Evolutionary conservation across 2,888 invertebrate species (phyloP).

Genomic region (Sympetrum striolatum): DNA sequence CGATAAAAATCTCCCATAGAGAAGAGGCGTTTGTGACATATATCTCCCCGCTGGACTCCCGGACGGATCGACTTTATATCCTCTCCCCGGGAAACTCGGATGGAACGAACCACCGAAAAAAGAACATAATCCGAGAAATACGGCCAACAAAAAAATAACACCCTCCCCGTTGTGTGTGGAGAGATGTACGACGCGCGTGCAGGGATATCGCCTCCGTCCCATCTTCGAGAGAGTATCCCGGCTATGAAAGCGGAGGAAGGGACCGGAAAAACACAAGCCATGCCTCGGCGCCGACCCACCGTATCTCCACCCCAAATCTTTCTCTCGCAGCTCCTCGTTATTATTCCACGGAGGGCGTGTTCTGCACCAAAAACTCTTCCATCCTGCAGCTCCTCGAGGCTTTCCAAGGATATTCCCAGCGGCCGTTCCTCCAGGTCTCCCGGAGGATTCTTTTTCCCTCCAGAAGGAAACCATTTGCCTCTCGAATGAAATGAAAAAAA

Average conservation of each 20-base stretch:
- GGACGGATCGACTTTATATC: background rate
- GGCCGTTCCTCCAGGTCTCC: background rate
- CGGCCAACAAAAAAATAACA: background rate
- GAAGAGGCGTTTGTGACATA: background rate
- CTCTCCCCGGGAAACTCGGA: background rate
- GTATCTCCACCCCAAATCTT: background rate
- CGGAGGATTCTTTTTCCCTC: background rate
- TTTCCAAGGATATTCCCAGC: background rate
- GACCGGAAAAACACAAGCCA: background rate
- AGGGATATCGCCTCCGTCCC: background rate
- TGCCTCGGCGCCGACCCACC: background rate
- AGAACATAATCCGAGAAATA: background rate
- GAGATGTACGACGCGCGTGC: conserved; percentile 9
- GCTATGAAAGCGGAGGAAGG: background rate
- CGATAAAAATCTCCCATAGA: background rate
- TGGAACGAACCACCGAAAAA: background rate
- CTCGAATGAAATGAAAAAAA: background rate
- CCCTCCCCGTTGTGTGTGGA: background rate
- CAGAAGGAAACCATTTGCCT: background rate
- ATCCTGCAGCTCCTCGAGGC: background rate
- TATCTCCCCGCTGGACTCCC: background rate
- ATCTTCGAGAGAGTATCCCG: background rate
- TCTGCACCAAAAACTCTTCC: conserved; percentile 1
- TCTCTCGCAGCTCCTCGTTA: background rate
- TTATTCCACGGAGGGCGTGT: conserved; percentile 13